These are phyloP conservation scores for Aphrophora alni DNA, from an alignment of 2,888 invertebrate genomes.

Conservation along the genomic window DNA sequence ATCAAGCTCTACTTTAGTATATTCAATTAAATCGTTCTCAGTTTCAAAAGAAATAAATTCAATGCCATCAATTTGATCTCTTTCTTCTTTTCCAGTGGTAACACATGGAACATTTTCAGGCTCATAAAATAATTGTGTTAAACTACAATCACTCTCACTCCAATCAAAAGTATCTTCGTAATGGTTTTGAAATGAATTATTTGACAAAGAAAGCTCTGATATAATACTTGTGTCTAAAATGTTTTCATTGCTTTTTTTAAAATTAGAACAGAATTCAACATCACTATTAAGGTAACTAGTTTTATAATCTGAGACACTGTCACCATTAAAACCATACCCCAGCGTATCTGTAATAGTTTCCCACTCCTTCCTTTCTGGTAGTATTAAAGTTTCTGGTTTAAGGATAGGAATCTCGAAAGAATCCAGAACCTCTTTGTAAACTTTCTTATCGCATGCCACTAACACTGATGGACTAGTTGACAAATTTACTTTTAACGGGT, in stretches of 20 bases:
- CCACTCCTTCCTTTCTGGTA: background rate
- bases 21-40: slow-evolving; percentile 21
- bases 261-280: background rate
- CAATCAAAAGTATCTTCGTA: background rate
- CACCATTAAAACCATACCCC: no score
- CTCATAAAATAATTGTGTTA: background rate
- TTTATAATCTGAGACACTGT: background rate
- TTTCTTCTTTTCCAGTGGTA: slow-evolving; percentile 16
- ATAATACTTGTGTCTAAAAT: background rate
- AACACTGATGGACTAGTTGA: background rate
- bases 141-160: slow-evolving; percentile 2
- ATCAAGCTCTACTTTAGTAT: slow-evolving; percentile 17
- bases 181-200: background rate
- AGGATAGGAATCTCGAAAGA: background rate
- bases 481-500: background rate
- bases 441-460: background rate
- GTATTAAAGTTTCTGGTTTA: background rate
- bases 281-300: background rate
- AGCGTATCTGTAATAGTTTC: background rate
- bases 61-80: slow-evolving; percentile 26
- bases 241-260: background rate
- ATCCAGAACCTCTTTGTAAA: background rate
- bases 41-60: slow-evolving; percentile 28
- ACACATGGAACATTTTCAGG: background rate
- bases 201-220: background rate